Conservation (phyloP, 2,113 vertebrate genomes). For the Isurus oxyrinchus region DNA sequence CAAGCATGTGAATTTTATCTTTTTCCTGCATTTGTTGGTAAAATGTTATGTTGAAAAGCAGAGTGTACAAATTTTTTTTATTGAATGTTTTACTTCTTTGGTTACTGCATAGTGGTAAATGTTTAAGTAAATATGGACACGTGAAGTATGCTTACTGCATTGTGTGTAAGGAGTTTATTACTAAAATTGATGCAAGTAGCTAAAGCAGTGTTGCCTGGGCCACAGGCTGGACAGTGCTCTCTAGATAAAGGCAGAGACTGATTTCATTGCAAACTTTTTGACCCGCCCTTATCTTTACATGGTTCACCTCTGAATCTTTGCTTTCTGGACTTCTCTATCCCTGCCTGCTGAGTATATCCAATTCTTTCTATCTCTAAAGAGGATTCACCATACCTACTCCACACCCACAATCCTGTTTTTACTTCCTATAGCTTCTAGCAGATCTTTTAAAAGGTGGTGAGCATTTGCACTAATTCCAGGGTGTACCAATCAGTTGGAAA, state of each 20-base stretch:
- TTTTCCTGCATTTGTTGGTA: background rate
- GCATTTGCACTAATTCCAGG: background rate
- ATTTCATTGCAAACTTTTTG: background rate
- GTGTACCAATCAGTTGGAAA: background rate
- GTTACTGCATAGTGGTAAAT: background rate
- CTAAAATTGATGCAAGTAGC: background rate
- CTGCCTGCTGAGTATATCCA: background rate
- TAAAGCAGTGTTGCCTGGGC: background rate
- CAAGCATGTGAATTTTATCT: background rate
- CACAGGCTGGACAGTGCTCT: background rate
- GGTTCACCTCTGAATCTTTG: background rate
- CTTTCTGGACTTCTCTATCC: background rate
- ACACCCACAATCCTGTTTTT: background rate
- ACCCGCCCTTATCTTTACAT: background rate
- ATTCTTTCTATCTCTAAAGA: background rate
- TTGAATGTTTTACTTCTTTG: background rate
- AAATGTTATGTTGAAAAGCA: background rate
- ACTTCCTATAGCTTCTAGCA: background rate
- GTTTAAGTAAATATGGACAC: background rate
- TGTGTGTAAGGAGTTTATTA: background rate
- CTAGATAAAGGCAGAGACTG: background rate
- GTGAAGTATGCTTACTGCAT: background rate
- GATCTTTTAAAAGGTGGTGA: background rate
- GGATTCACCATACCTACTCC: background rate
- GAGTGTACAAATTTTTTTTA: background rate